phyloP scores from a whole-genome alignment of 2,797 vertebrate species.

The Prunella strophiata region DNA sequence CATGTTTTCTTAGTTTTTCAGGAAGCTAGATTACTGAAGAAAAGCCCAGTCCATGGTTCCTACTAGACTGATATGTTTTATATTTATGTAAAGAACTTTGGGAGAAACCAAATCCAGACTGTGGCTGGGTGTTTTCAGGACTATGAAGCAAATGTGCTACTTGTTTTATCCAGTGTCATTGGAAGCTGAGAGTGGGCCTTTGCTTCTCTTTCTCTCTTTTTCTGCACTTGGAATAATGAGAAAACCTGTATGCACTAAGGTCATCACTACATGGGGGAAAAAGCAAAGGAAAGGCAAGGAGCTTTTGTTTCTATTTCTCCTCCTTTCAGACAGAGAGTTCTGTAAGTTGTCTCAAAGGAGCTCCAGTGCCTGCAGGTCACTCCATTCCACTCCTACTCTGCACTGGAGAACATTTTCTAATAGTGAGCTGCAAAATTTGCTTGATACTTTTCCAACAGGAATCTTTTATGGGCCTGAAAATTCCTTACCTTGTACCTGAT shows the following conservation, averaged over 20 bases:
- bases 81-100: background rate
- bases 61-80: background rate
- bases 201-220: background rate
- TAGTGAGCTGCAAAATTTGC: background rate
- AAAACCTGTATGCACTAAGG: rapidly evolving
- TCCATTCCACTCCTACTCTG: background rate
- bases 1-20: background rate
- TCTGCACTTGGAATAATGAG: background rate
- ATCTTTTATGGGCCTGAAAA: background rate
- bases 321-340: background rate
- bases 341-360: background rate
- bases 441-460: background rate
- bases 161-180: background rate
- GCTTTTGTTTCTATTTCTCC: background rate
- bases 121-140: background rate
- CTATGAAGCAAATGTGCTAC: background rate
- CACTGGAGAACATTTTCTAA: background rate
- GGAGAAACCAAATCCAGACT: background rate
- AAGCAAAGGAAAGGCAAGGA: background rate
- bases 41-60: background rate
- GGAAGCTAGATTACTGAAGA: background rate
- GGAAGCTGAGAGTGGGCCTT: background rate
- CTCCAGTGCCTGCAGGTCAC: background rate
- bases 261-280: background rate
- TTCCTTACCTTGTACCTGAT: background rate